Evolutionary conservation across 2,113 vertebrate species (phyloP).

Genomic region (Corydoras maculifer): DNA sequence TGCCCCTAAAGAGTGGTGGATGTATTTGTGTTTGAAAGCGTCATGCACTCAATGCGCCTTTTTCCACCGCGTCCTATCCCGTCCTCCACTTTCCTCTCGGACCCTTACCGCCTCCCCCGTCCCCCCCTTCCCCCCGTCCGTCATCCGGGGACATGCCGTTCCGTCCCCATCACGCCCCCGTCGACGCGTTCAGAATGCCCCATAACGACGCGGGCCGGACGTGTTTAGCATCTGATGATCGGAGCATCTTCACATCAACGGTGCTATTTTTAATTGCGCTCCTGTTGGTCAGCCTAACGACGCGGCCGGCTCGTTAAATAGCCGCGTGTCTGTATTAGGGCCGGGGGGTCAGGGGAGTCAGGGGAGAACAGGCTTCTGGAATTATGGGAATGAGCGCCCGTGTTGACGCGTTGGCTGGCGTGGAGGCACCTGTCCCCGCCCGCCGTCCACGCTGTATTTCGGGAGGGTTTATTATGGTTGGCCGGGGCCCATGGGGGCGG

Average conservation of each 20-base stretch:
- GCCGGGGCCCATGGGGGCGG: slow-evolving; percentile 32
- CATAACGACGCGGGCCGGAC: slow-evolving; percentile 25
- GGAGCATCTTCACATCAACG: slow-evolving; percentile 15
- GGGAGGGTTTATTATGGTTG: slow-evolving; percentile 46
- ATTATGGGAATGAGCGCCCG: slow-evolving; percentile 33
- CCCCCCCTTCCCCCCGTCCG: no score
- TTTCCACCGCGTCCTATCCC: slow-evolving; percentile 10
- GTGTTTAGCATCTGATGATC: slow-evolving; percentile 32
- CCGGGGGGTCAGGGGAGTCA: background rate
- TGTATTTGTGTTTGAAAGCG: no score
- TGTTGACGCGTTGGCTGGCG: slow-evolving; percentile 34
- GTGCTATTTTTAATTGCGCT: slow-evolving; percentile 22
- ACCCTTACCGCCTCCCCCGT: slow-evolving; percentile 49
- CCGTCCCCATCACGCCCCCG: slow-evolving; percentile 12
- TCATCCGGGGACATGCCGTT: slow-evolving; percentile 27
- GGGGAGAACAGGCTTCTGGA: slow-evolving; percentile 12
- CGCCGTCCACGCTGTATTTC: slow-evolving; percentile 47
- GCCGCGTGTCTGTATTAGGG: slow-evolving; percentile 25
- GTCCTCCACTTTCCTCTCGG: slow-evolving; percentile 1
- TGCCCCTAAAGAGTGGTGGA: no score
- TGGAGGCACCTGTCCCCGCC: slow-evolving; percentile 10
- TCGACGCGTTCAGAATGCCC: slow-evolving; percentile 31
- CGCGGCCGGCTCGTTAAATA: slow-evolving; percentile 17
- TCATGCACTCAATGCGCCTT: no score
- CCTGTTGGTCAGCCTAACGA: slow-evolving; percentile 9